Percentiles rank a stretch among this genome's conserved stretches.
Evolutionary conservation across 2,888 invertebrate genomes (phyloP).

Genomic region (Aquatica leii): DNA sequence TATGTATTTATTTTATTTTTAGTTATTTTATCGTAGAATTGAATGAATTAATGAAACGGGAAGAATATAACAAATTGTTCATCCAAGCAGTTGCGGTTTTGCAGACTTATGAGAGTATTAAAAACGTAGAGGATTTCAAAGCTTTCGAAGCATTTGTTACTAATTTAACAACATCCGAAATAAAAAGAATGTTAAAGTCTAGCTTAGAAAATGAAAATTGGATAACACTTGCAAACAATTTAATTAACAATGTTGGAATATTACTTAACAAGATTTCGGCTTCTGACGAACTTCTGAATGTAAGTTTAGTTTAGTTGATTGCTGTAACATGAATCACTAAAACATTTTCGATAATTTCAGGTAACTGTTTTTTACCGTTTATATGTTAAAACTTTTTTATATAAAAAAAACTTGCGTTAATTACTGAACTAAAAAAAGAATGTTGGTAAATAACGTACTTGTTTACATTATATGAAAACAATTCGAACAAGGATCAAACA

Average conservation of each 20-base stretch:
- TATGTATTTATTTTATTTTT: not conserved
- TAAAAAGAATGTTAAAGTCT: conserved; percentile 15
- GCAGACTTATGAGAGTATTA: conserved; percentile 16
- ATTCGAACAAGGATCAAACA: too few species aligned
- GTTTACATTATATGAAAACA: too few species aligned
- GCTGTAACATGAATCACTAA: too few species aligned
- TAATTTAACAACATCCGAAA: conserved; percentile 19
- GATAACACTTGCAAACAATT: conserved; percentile 17
- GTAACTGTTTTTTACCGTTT: too few species aligned
- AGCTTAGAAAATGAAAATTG: conserved; percentile 12
- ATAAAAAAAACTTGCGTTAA: too few species aligned
- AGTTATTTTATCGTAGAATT: conserved; percentile 12
- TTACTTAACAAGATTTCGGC: conserved; percentile 13
- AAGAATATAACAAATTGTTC: conserved; percentile 26
- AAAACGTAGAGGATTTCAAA: not conserved
- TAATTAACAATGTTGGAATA: conserved; percentile 22
- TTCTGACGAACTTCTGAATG: conserved; percentile 19
- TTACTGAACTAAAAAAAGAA: too few species aligned
- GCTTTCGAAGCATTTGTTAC: conserved; percentile 8
- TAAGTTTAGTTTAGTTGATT: conserved; percentile 21
- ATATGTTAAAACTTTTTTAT: too few species aligned
- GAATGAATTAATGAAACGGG: conserved; percentile 7
- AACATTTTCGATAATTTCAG: too few species aligned
- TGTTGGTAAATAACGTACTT: too few species aligned
- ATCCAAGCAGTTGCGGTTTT: conserved; percentile 8